Conservation (phyloP, 2,113 vertebrate species). For the Camelus dromedarius region DNA sequence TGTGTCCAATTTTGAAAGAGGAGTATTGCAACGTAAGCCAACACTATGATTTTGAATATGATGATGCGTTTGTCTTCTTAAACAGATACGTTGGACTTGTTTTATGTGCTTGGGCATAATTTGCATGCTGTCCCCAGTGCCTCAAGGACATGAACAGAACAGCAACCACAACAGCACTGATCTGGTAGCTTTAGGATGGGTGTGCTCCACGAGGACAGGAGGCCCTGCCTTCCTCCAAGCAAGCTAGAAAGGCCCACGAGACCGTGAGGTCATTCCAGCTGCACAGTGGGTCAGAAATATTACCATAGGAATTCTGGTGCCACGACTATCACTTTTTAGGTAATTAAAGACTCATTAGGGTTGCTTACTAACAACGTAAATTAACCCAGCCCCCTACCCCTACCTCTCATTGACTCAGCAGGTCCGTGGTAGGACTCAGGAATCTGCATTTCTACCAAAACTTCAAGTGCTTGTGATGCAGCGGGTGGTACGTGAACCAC, state of each 20-base stretch:
- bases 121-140: not conserved
- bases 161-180: rapidly evolving
- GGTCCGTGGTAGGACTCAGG: not conserved
- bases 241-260: not conserved
- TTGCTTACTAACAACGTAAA: not conserved
- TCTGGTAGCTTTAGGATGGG: not conserved
- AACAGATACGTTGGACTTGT: not conserved
- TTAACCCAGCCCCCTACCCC: not conserved
- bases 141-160: not conserved
- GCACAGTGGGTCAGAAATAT: not conserved
- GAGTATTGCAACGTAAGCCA: not conserved
- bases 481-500: rapidly evolving
- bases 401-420: not conserved
- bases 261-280: not conserved
- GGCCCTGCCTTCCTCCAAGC: not conserved
- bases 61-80: conserved; percentile 3
- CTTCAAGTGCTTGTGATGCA: not conserved
- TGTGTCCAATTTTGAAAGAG: conserved; percentile 21
- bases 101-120: not conserved
- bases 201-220: not conserved
- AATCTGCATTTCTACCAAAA: not conserved
- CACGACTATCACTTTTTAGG: not conserved
- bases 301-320: not conserved
- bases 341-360: not conserved
- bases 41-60: not conserved